Conservation (phyloP, 2,797 vertebrate genomes). For the Aratinga solstitialis region DNA sequence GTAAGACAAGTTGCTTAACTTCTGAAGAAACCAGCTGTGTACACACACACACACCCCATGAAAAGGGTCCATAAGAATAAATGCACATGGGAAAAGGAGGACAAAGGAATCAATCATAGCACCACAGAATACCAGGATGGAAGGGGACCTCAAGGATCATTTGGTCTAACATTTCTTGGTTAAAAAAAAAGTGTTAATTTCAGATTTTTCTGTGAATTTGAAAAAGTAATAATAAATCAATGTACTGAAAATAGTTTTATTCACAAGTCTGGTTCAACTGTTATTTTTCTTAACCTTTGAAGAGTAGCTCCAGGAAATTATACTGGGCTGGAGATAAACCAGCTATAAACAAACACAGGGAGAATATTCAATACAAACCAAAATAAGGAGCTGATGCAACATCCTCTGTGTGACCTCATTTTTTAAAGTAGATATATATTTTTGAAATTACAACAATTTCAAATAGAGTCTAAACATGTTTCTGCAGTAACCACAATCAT, state of each 20-base stretch:
- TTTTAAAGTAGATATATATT: not conserved
- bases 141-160: not conserved
- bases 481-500: not conserved
- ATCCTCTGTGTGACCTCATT: not conserved
- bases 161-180: not conserved
- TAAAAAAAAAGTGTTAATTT: not conserved
- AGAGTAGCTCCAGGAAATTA: not conserved
- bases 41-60: not conserved
- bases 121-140: not conserved
- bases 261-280: not conserved
- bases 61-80: not conserved
- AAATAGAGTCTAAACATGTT: not conserved
- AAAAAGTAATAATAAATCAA: not conserved
- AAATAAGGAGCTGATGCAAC: not conserved
- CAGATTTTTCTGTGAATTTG: not conserved
- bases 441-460: not conserved
- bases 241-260: not conserved
- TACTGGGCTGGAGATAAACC: not conserved
- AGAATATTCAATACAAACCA: not conserved
- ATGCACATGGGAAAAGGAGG: not conserved
- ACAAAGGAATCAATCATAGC: not conserved
- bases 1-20: not conserved
- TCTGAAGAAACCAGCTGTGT: not conserved
- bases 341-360: not conserved
- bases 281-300: not conserved